Percentiles rank a stretch among this genome's conserved stretches.
phyloP scores from a whole-genome alignment of 2,113 vertebrate genomes.

The Peromyscus leucopus region DNA sequence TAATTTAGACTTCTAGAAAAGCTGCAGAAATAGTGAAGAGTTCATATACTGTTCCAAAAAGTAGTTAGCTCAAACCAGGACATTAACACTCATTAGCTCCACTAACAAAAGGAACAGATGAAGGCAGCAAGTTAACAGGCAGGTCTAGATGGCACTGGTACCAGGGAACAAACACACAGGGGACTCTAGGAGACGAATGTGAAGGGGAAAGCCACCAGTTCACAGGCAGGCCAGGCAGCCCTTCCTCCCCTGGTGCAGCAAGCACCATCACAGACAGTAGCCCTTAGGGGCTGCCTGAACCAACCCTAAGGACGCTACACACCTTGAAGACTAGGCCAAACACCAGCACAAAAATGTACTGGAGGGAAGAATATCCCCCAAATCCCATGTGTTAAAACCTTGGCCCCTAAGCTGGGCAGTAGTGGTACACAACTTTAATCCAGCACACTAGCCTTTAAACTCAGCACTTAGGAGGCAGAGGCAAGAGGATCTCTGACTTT shows the following conservation, averaged over 20 bases:
- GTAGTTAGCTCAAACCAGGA: background rate
- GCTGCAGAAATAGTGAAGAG: background rate
- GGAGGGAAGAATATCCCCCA: too few relatives aligned
- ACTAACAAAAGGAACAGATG: background rate
- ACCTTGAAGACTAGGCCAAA: background rate
- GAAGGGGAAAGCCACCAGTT: background rate
- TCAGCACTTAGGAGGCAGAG: background rate
- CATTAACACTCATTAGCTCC: background rate
- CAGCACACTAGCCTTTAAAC: background rate
- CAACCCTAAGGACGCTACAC: background rate
- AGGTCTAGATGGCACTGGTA: background rate
- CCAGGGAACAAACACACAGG: background rate
- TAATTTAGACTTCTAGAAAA: background rate
- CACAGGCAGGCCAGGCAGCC: background rate
- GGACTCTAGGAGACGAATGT: background rate
- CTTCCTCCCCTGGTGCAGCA: background rate
- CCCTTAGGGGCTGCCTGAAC: background rate
- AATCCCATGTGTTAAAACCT: background rate
- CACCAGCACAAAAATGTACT: background rate
- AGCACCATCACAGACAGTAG: background rate
- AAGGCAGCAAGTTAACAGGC: background rate
- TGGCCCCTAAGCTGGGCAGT: background rate
- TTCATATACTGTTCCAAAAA: background rate
- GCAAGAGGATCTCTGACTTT: background rate
- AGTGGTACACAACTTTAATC: background rate